These are phyloP conservation scores for Megaceryle alcyon DNA, from an alignment of 2,797 vertebrate species.

Conservation along the genomic window DNA sequence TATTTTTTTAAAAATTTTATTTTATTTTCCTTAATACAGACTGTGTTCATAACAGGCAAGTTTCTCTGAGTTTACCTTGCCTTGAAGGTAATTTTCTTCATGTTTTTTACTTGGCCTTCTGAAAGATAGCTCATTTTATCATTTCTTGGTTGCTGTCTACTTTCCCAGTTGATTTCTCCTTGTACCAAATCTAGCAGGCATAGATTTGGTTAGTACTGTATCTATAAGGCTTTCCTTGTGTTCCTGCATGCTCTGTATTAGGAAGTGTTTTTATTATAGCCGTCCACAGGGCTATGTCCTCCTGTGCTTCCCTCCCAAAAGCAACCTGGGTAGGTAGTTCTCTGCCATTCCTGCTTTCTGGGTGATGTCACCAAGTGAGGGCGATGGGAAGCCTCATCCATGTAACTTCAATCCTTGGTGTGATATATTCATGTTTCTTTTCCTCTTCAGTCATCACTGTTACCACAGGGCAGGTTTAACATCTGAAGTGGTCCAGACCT, in stretches of 20 bases:
- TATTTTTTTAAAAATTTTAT: neutral
- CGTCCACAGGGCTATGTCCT: neutral
- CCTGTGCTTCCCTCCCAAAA: neutral
- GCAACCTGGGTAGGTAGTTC: neutral
- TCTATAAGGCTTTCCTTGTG: neutral
- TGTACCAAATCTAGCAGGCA: neutral
- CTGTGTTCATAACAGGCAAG: neutral
- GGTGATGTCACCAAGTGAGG: neutral
- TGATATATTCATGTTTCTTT: neutral
- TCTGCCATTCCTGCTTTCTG: neutral
- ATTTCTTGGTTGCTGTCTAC: neutral
- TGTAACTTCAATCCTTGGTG: fast-evolving
- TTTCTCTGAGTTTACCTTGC: neutral
- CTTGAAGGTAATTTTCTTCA: neutral
- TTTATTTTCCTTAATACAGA: neutral
- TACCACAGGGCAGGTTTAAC: neutral
- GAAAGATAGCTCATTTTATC: neutral
- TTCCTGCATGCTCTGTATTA: neutral
- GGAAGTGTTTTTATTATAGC: neutral
- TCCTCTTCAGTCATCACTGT: neutral
- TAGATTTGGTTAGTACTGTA: too few relatives aligned
- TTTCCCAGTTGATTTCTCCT: neutral
- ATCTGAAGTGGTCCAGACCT: neutral
- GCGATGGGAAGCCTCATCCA: neutral
- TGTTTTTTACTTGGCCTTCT: neutral